phyloP scores from a whole-genome alignment of 2,888 invertebrate species.

The Drosophila ustulata region DNA sequence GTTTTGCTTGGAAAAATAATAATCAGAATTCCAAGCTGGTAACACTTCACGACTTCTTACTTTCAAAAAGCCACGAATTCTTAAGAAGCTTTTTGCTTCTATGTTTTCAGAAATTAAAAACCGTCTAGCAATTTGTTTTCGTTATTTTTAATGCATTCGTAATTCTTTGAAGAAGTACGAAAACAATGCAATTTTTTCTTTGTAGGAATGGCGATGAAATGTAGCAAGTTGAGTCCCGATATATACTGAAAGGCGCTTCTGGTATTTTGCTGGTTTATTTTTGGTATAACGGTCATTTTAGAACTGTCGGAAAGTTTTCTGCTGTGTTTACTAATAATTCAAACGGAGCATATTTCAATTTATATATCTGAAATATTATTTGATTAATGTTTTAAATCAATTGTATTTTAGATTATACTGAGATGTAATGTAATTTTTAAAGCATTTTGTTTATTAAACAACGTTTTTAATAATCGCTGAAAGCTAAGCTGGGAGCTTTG shows the following conservation, averaged over 20 bases:
- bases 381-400: not conserved
- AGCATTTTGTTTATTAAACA: too few relatives aligned
- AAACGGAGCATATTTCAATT: too few relatives aligned
- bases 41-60: not conserved
- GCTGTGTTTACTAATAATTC: not conserved
- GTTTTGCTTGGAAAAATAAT: not conserved
- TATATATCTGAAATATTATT: too few relatives aligned
- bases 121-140: too few relatives aligned
- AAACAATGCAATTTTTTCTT: too few relatives aligned
- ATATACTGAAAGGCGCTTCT: not conserved
- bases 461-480: not conserved
- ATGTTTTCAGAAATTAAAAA: too few relatives aligned
- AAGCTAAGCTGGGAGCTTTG: constrained; percentile 23
- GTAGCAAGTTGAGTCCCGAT: too few relatives aligned
- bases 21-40: not conserved
- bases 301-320: too few relatives aligned
- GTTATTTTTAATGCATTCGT: too few relatives aligned
- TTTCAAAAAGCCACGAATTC: not conserved
- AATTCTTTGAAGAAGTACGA: not conserved
- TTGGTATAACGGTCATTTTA: not conserved
- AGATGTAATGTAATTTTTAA: too few relatives aligned
- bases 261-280: not conserved
- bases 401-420: not conserved
- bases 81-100: not conserved
- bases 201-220: too few relatives aligned